phyloP scores from a whole-genome alignment of 1,140 invertebrate genomes.

The Lepidurus apus region DNA sequence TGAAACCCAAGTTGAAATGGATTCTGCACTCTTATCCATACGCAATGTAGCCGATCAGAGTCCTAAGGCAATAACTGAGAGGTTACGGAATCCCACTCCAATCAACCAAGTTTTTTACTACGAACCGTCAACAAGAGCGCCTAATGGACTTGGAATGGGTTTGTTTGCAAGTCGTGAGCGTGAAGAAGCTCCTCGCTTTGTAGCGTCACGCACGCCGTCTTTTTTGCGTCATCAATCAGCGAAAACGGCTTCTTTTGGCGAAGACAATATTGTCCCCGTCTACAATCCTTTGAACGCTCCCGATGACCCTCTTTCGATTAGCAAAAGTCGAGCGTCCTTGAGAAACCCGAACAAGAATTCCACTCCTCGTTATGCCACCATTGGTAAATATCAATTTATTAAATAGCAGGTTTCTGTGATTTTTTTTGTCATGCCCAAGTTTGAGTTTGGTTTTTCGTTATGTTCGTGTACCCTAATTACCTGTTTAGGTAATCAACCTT shows the following conservation, averaged over 20 bases:
- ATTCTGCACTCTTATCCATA: not conserved
- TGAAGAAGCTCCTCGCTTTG: not conserved
- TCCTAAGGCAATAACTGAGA: not conserved
- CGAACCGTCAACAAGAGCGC: not conserved
- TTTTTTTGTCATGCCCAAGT: not conserved
- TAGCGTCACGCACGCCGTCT: not conserved
- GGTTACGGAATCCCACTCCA: not conserved
- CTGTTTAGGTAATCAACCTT: not conserved
- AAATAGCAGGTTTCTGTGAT: not conserved
- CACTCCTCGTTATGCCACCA: not conserved
- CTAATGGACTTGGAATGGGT: conserved; percentile 14
- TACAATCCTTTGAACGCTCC: not conserved
- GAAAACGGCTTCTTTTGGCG: not conserved
- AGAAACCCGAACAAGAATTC: not conserved
- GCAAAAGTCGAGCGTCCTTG: not conserved
- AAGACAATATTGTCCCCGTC: not conserved
- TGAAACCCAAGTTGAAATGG: not conserved
- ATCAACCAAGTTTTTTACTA: not conserved
- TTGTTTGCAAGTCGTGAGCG: conserved; percentile 9
- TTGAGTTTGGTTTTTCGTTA: too few species aligned
- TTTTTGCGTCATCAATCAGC: not conserved
- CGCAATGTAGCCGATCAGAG: not conserved
- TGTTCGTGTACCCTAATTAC: not conserved
- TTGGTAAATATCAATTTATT: not conserved
- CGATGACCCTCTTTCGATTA: not conserved